Conservation (phyloP, 2,888 invertebrate species). For the Andrena praecox region DNA sequence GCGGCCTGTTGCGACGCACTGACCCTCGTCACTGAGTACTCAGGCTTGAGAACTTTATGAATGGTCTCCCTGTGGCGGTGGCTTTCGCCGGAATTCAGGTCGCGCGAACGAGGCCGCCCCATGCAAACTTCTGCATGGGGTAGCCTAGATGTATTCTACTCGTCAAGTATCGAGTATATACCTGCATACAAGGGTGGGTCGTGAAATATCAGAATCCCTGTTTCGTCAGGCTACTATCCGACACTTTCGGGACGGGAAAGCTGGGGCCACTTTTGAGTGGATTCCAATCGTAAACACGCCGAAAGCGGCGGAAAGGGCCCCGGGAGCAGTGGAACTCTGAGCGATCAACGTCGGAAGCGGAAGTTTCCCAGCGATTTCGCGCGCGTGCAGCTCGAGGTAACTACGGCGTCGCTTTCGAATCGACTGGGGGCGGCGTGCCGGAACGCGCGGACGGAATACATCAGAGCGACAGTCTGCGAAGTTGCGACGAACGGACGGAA, state of each 20-base stretch:
- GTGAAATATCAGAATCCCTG: too few relatives aligned
- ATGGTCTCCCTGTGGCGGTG: not conserved
- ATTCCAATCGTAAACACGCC: constrained; percentile 41
- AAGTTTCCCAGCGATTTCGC: constrained; percentile 57
- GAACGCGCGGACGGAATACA: constrained; percentile 31
- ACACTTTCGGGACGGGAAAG: constrained; percentile 6
- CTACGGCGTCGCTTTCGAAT: constrained; percentile 51
- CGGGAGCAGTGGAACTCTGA: constrained; percentile 31
- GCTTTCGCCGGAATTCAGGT: constrained; percentile 4
- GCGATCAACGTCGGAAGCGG: constrained; percentile 37
- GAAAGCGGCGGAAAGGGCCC: not conserved
- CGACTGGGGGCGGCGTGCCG: constrained; percentile 35
- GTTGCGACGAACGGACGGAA: constrained; percentile 7
- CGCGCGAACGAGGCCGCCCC: not conserved
- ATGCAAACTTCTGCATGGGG: not conserved
- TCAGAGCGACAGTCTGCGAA: constrained; percentile 10
- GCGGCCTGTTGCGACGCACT: not conserved
- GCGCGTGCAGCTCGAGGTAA: constrained; percentile 1
- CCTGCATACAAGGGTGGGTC: too few relatives aligned
- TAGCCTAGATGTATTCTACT: not conserved
- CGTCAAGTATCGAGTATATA: too few relatives aligned
- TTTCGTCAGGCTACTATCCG: not conserved
- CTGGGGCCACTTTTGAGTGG: constrained; percentile 18
- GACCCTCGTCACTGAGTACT: constrained; percentile 23
- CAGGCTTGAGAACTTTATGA: constrained; percentile 11